A percentile compares a stretch with the other conserved stretches of the same genome.
phyloP scores from a whole-genome alignment of 2,888 invertebrate genomes.

The Clepsis dumicolana region DNA sequence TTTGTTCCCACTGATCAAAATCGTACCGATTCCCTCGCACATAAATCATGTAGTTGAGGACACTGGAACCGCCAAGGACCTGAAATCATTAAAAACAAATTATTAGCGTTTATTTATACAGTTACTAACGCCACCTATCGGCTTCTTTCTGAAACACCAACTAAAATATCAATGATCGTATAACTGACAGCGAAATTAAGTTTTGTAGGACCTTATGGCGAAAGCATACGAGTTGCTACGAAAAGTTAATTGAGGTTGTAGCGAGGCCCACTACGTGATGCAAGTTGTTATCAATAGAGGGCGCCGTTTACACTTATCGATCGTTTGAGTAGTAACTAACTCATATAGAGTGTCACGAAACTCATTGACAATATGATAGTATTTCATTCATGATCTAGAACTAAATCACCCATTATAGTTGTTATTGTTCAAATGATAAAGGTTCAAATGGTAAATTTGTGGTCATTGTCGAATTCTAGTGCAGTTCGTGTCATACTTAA shows the following conservation, averaged over 20 bases:
- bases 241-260: not conserved
- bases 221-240: not conserved
- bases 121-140: constrained; percentile 29
- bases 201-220: not conserved
- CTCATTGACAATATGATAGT: too few species aligned
- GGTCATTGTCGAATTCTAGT: too few species aligned
- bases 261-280: not conserved
- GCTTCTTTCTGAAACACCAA: not conserved
- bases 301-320: not conserved
- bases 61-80: constrained; percentile 95
- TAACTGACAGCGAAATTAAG: not conserved
- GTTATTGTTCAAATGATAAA: too few species aligned
- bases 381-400: too few species aligned
- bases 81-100: constrained; percentile 55
- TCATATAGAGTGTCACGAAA: too few species aligned
- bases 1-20: constrained; percentile 95
- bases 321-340: not conserved
- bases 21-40: constrained; percentile 94
- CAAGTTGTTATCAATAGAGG: constrained; percentile 16
- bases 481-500: too few species aligned
- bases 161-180: not conserved
- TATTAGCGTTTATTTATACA: not conserved
- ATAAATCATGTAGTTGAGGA: constrained; percentile 96
- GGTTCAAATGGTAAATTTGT: too few species aligned
- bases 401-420: too few species aligned